Evolutionary conservation across 2,797 vertebrate species (phyloP), one percentile per base, ranked within the genome.

Genomic region (Remorina albescens): DNA sequence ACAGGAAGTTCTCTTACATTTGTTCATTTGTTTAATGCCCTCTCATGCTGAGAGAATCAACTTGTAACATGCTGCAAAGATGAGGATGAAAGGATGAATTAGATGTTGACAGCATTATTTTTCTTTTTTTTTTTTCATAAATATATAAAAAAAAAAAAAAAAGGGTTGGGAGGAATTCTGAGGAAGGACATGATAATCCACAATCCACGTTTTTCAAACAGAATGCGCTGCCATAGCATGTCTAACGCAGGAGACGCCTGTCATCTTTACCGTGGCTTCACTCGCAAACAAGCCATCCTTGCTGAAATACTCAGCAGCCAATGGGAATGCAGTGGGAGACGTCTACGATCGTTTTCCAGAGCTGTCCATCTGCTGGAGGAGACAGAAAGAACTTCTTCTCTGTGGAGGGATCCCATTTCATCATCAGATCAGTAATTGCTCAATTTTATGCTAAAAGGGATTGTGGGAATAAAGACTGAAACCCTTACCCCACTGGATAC

Each of bases 361-460:
- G 60, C 39, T 37, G 60, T 71, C 55, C 15, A 6, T 65, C 51
- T 62, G 50, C 23, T 58, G 18, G 37, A 74, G 67, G 16, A 67
- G 28, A 65, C 25, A 56, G 71, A 64, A 19, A 76, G 66, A 74
- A 59, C 54, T 66, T 71, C 26, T 16, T 76, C 60, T 65, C 15
- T 72, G 44, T 79, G 58, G 28, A 62, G 71, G 57, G 59, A 63
- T 82, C 58, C 57, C 39, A 28, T 88, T 87, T 90, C 75, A 89
- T 89, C 82, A 80, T 83, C 85, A 86, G 64, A 89, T 91, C 77
- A 87, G 75, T 84, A 87, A 84, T 88, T 75, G 70, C 76, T 85
- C 75, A 82, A 61, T 86, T 85, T 80, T 82, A 88, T 87, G 75
- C 82, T 57, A 80, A 81, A 74, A 74, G 61, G 82, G 83, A 88